Base-by-base conservation (phyloP, 2,888 invertebrate genomes). In the Coleophora deauratella region DNA sequence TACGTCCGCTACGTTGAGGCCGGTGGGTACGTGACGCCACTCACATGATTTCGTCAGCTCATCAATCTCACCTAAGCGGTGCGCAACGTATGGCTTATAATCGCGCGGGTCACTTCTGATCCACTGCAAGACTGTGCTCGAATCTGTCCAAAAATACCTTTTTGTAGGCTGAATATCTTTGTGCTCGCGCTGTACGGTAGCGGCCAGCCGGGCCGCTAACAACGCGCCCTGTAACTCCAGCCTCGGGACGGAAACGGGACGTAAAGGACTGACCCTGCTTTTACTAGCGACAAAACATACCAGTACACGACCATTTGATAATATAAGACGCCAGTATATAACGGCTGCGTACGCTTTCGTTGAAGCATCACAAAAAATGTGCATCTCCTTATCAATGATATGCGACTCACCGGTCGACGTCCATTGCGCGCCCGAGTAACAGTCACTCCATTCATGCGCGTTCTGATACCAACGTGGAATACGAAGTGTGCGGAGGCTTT, bases 331-430 rank as follows among this genome's bases (percentile, higher is more conserved):
- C 33, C 46, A 48, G 38, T 55, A 59, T 9, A 48, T 49, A 9
- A 53, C 54, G 3, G 58, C 43, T 9, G 55, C 51, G 40, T 51
- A 54, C 8, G 59, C 55, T 28, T 54, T 44, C 11, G 44, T 38
- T 27, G 56, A 52, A 10, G 56, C 55, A 35, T 59, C 59, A 34
- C 56, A 52, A 40, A 61, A 62, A 1, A 46, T 41, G 38, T 59
- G 63, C 34, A 52, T 33, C 35, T 50, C 33, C 21, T 8, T 45
- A 11, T 45, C 37, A 12, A 40, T n/a, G 8, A 46, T 40, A 21
- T 28, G n/a, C n/a, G n/a, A n/a, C n/a, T n/a, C n/a, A n/a, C n/a
- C n/a, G n/a, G n/a, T n/a, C n/a, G n/a, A n/a, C n/a, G n/a, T n/a
- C n/a, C n/a, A n/a, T n/a, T n/a, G n/a, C n/a, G 30, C 14, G 34